Evolutionary conservation across 2,797 vertebrate species (phyloP), one percentile per base, ranked within the genome.

Genomic region (Myotis vivesi): DNA sequence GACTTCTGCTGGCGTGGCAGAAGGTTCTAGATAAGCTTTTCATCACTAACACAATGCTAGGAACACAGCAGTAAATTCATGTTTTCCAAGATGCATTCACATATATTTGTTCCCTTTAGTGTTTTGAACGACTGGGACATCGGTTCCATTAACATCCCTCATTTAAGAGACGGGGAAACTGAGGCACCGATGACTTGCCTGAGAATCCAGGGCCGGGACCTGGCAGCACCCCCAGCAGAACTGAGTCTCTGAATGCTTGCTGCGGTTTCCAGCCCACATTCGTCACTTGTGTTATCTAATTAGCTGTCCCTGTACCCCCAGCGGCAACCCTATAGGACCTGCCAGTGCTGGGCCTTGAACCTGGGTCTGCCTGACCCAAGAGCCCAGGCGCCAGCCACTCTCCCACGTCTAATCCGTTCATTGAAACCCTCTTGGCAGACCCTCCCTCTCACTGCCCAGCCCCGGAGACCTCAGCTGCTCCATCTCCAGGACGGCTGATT

Each of bases 391-490:
- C 88, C 15, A 3, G 0, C 16, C 4, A 1, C 41, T 28, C 59
- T 73, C 77, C 77, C 16, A 0, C 17, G 4, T 79, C 94, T 94
- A 57, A 97, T 88, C 83, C 57, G 87, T 85, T 91, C 85, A 75
- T 96, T 95, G 94, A 94, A 82, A 59, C 46, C 11, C 51, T 93
- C 75, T 76, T 88, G 57, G 84, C 66, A 75, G 71, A 85, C 22
- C 46, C 82, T 79, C 83, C 66, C 59, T 66, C n/a, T 68, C 7
- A 0, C 88, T 23, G 59, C 92, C 92, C 28, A 22, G 93, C 90
- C 93, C 5, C 22, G 7, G 72, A 82, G 89, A 87, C 94, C 88
- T 89, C 91, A 87, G 95, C 97, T 91, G 96, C 95, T 95, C 92
- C 72, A 46, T 83, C 96, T 96, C 94, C 68, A 91, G 88, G 93